Conservation (phyloP, 2,113 vertebrate species). For the Python bivittatus region DNA sequence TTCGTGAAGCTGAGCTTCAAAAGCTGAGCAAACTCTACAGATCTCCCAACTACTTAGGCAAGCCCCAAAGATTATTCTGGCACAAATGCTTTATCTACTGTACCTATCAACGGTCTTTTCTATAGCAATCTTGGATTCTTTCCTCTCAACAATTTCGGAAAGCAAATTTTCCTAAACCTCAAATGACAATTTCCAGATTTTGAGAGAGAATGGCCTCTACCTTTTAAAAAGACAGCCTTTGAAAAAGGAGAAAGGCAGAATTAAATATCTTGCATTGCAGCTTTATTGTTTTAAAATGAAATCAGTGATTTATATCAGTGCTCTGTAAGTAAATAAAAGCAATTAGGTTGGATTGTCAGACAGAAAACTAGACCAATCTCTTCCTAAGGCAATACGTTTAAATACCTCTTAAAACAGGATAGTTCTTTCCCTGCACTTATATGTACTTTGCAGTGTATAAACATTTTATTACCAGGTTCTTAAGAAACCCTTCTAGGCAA, state of each 20-base stretch:
- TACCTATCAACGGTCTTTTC: not conserved
- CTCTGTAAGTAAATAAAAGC: slow-evolving; percentile 52
- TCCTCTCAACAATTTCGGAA: not conserved
- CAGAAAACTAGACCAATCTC: slow-evolving; percentile 51
- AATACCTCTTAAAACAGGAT: slow-evolving; percentile 10
- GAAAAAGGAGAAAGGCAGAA: not conserved
- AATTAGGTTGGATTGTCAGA: slow-evolving; percentile 48
- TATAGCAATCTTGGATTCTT: not conserved
- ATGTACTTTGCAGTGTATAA: slow-evolving; percentile 25
- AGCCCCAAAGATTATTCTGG: not conserved
- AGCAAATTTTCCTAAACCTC: not conserved
- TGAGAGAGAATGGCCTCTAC: not conserved
- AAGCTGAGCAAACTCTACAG: not conserved
- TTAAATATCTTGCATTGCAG: not conserved
- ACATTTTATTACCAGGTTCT: slow-evolving; percentile 8
- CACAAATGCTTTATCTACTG: not conserved
- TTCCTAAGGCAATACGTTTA: slow-evolving; percentile 33
- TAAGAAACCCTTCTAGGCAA: slow-evolving; percentile 3
- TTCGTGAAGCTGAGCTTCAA: not conserved
- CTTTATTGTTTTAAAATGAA: slow-evolving; percentile 16
- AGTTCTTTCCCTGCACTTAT: not conserved
- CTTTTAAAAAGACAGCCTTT: not conserved
- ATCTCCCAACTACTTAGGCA: not conserved
- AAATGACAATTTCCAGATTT: not conserved
- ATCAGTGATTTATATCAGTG: not conserved